Evolutionary conservation across 2,888 invertebrate species (phyloP).

Genomic region (Plebejus argus): DNA sequence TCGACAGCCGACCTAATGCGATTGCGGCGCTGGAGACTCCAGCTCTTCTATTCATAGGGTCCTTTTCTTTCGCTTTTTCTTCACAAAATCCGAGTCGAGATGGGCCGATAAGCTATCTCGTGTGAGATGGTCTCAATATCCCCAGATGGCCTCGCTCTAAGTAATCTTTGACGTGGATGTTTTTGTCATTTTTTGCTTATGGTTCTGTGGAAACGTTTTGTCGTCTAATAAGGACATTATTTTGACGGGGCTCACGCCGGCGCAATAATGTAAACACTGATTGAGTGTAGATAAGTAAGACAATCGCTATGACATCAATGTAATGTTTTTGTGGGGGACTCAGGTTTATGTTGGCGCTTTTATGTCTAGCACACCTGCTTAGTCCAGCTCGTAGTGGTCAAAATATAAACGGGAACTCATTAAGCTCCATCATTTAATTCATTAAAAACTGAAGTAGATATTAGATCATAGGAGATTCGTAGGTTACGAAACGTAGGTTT

Average conservation of each 20-base stretch:
- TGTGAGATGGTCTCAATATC: slow-evolving; percentile 79
- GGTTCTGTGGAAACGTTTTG: slow-evolving; percentile 76
- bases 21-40: slow-evolving; percentile 72
- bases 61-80: slow-evolving; percentile 79
- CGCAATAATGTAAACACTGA: slow-evolving; percentile 77
- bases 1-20: slow-evolving; percentile 72
- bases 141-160: slow-evolving; percentile 77
- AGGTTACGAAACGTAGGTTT: no score
- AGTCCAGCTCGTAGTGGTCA: slow-evolving; percentile 11
- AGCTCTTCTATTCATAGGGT: slow-evolving; percentile 76
- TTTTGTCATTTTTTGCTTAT: slow-evolving; percentile 75
- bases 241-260: slow-evolving; percentile 75
- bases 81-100: slow-evolving; percentile 77
- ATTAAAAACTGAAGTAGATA: neutral
- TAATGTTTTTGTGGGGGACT: slow-evolving; percentile 48
- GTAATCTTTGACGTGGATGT: slow-evolving; percentile 73
- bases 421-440: neutral
- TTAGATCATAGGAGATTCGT: no score
- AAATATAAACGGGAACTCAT: neutral
- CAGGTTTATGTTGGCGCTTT: slow-evolving; percentile 15
- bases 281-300: slow-evolving; percentile 76
- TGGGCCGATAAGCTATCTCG: slow-evolving; percentile 76
- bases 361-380: slow-evolving; percentile 23
- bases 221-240: slow-evolving; percentile 79
- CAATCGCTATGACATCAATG: slow-evolving; percentile 62